Percentiles rank a stretch among this genome's conserved stretches.
Evolutionary conservation across 2,888 invertebrate genomes (phyloP).

Genomic region (Folsomia candida): DNA sequence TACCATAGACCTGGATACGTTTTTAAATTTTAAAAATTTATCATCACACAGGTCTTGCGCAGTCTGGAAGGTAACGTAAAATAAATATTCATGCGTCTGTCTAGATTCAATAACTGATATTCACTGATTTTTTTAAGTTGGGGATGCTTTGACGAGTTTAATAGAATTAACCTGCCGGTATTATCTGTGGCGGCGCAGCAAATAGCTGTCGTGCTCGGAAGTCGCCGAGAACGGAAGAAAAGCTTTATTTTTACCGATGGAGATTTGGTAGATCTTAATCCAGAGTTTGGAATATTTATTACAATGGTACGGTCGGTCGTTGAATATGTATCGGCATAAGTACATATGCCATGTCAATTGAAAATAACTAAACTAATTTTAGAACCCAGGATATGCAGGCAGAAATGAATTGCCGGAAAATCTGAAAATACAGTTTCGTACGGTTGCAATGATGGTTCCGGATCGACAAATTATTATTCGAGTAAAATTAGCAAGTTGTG

Average conservation of each 20-base stretch:
- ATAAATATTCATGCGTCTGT: background rate
- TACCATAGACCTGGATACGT: background rate
- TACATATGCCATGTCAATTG: background rate
- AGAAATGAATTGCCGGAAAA: constrained; percentile 67
- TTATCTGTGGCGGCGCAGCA: constrained; percentile 94
- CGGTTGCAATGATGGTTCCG: constrained; percentile 95
- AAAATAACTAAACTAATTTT: constrained; percentile 39
- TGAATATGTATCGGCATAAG: background rate
- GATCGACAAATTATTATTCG: constrained; percentile 95
- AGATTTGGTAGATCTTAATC: constrained; percentile 85
- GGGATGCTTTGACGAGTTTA: constrained; percentile 91
- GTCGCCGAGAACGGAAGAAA: constrained; percentile 90
- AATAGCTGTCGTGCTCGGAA: constrained; percentile 79
- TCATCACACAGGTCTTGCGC: constrained; percentile 57
- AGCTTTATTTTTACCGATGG: constrained; percentile 91
- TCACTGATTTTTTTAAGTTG: too few species aligned
- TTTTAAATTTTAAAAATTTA: background rate
- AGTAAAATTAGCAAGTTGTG: constrained; percentile 92
- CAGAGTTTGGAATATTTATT: constrained; percentile 94
- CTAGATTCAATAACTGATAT: background rate
- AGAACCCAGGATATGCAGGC: constrained; percentile 77
- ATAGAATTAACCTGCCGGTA: constrained; percentile 59
- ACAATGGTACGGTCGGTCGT: constrained; percentile 72
- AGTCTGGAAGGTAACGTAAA: constrained; percentile 65
- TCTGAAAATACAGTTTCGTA: constrained; percentile 94